Evolutionary conservation across 2,888 invertebrate species (phyloP).

Genomic region (Agrochola macilenta): DNA sequence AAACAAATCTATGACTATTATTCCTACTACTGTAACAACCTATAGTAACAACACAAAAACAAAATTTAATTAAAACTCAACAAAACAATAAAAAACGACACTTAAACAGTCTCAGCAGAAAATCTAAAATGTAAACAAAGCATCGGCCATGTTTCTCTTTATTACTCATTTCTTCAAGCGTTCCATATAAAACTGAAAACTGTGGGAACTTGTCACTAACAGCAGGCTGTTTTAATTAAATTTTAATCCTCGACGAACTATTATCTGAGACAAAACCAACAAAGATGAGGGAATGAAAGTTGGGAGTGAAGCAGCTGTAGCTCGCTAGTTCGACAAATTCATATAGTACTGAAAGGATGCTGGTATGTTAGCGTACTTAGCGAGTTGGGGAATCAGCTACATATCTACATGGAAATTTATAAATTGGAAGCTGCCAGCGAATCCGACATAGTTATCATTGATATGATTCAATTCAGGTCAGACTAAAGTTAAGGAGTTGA

Average conservation of each 20-base stretch:
- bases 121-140: conserved; percentile 46
- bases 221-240: conserved; percentile 72
- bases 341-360: conserved; percentile 12
- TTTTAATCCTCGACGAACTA: conserved; percentile 73
- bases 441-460: not conserved
- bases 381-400: not conserved
- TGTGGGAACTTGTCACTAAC: conserved; percentile 64
- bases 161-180: conserved; percentile 59
- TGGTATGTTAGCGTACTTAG: not conserved
- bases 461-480: not conserved
- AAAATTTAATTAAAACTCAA: conserved; percentile 40
- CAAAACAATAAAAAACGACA: conserved; percentile 39
- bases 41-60: conserved; percentile 18
- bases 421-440: not conserved
- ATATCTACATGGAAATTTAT: not conserved
- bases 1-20: not conserved
- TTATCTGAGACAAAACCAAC: conserved; percentile 67
- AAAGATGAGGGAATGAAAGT: conserved; percentile 61
- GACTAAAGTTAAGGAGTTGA: not conserved
- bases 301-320: conserved; percentile 39
- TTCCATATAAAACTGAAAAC: conserved; percentile 58
- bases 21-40: not conserved
- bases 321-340: conserved; percentile 46
- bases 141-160: conserved; percentile 47
- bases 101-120: conserved; percentile 33